A percentile compares a stretch with the other conserved stretches of the same genome.
Conservation (phyloP, 2,797 vertebrate species). For the Notolepis coatsorum region DNA sequence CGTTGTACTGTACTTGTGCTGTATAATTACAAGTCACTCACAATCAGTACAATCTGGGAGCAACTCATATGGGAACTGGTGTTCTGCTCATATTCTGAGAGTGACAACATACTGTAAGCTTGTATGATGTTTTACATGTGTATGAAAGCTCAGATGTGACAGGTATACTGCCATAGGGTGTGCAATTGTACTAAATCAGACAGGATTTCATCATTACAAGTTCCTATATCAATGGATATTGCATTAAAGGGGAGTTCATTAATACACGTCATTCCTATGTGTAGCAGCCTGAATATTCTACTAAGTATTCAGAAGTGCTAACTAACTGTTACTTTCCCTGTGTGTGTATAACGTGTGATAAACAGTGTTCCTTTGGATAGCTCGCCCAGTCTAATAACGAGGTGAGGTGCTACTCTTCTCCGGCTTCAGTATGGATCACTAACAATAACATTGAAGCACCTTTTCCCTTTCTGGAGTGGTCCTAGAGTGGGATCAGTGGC, state of each 20-base stretch:
- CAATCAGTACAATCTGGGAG: not conserved
- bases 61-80: constrained; percentile 31
- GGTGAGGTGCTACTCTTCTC: too few species aligned
- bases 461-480: too few species aligned
- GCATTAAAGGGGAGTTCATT: too few species aligned
- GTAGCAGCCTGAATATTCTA: not conserved
- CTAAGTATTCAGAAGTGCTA: too few species aligned
- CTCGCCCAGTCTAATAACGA: too few species aligned
- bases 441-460: too few species aligned
- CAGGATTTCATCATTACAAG: not conserved
- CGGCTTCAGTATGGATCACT: too few species aligned
- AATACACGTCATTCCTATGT: not conserved
- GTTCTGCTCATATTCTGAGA: not conserved
- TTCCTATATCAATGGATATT: too few species aligned
- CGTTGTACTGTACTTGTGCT: not conserved
- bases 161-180: not conserved
- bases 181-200: not conserved
- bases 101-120: not conserved
- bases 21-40: not conserved
- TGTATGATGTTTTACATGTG: not conserved
- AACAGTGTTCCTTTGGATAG: too few species aligned
- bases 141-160: not conserved
- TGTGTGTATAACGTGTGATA: too few species aligned
- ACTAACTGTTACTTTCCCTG: too few species aligned
- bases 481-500: too few species aligned